phyloP scores from a whole-genome alignment of 2,113 vertebrate genomes.

The Plectropomus leopardus region DNA sequence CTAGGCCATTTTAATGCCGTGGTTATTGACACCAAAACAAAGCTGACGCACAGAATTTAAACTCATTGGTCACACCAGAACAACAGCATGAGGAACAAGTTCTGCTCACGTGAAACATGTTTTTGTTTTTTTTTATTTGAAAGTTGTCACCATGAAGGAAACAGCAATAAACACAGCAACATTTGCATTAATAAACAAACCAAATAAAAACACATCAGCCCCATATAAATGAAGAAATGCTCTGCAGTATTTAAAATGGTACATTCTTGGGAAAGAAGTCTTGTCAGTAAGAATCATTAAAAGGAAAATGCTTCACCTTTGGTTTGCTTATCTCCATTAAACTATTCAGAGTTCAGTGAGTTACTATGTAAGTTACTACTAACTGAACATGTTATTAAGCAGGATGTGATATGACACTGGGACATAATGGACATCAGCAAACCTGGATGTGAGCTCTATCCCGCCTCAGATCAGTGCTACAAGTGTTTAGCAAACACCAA shows the following conservation, averaged over 20 bases:
- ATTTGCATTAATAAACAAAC: conserved; percentile 37
- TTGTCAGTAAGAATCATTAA: neutral
- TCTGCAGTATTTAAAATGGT: conserved; percentile 9
- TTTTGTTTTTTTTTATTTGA: conserved; percentile 54
- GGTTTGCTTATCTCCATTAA: conserved; percentile 3
- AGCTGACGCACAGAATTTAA: no score
- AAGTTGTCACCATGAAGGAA: conserved; percentile 52
- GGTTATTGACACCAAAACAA: no score
- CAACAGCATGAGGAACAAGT: neutral
- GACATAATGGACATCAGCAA: neutral
- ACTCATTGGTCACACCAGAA: no score
- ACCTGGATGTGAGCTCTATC: neutral
- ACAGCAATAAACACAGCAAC: conserved; percentile 42
- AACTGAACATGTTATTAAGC: no score
- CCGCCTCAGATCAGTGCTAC: conserved; percentile 3
- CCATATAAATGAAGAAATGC: neutral
- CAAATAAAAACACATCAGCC: conserved; percentile 39
- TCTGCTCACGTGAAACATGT: no score
- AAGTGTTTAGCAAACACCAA: neutral
- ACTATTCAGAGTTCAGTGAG: neutral
- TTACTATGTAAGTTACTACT: neutral
- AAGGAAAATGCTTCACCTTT: conserved; percentile 13
- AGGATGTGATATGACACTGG: neutral
- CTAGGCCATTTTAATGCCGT: no score
- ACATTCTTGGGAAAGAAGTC: neutral